Evolutionary conservation across 2,797 vertebrate genomes (phyloP).

Genomic region (Malacoctenus gilli): DNA sequence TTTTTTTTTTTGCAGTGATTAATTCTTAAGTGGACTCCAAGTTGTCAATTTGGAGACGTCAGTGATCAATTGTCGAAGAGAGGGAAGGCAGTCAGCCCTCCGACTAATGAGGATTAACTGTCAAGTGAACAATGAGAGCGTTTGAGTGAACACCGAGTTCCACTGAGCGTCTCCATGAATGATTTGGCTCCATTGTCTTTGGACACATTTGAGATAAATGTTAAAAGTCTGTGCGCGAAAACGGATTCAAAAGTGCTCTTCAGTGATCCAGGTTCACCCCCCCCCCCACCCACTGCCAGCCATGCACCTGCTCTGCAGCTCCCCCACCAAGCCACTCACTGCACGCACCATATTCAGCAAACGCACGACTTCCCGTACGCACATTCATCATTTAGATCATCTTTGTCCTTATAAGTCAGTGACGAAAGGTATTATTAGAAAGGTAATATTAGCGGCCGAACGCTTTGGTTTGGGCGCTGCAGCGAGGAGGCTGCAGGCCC

Average conservation of each 20-base stretch:
- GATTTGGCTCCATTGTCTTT: slow-evolving; percentile 31
- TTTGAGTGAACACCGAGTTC: slow-evolving; percentile 17
- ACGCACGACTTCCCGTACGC: slow-evolving; percentile 33
- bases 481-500: slow-evolving; percentile 40
- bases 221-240: slow-evolving; percentile 26
- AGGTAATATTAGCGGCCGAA: slow-evolving; percentile 57
- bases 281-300: neutral
- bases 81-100: slow-evolving; percentile 16
- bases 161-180: slow-evolving; percentile 9
- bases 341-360: slow-evolving; percentile 52
- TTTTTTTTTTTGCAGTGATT: neutral
- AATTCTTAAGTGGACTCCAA: neutral
- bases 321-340: slow-evolving; percentile 32
- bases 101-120: slow-evolving; percentile 49
- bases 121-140: slow-evolving; percentile 19
- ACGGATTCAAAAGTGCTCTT: slow-evolving; percentile 24
- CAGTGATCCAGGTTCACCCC: slow-evolving; percentile 32
- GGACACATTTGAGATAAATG: slow-evolving; percentile 26
- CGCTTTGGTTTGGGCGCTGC: slow-evolving; percentile 52
- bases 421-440: slow-evolving; percentile 56
- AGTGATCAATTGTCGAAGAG: slow-evolving; percentile 9
- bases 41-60: slow-evolving; percentile 21
- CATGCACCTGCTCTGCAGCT: slow-evolving; percentile 55
- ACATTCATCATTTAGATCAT: slow-evolving; percentile 56
- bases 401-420: slow-evolving; percentile 50